Evolutionary conservation across 2,888 invertebrate species (phyloP).

Genomic region (Phalera bucephala): DNA sequence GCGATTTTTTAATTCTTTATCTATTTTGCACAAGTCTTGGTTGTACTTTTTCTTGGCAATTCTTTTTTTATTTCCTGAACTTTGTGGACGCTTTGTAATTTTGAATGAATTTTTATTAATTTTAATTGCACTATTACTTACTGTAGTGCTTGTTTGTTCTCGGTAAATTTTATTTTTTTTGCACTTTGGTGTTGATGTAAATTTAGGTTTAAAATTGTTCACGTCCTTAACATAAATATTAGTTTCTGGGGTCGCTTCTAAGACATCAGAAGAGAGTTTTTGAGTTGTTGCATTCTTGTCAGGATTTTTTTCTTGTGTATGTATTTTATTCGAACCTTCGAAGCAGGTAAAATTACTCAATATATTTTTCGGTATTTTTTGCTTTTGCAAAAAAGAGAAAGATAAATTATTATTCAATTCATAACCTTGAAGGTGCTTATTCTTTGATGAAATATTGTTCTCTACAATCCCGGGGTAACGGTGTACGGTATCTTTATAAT

Average conservation of each 20-base stretch:
- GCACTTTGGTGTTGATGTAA: slow-evolving; percentile 56
- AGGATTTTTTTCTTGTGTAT: slow-evolving; percentile 2
- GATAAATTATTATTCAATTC: slow-evolving; percentile 24
- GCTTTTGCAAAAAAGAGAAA: slow-evolving; percentile 36
- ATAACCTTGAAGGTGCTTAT: slow-evolving; percentile 5
- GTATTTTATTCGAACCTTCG: neutral
- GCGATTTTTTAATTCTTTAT: slow-evolving; percentile 34
- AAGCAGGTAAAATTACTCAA: too few species aligned
- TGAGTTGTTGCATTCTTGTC: slow-evolving; percentile 2
- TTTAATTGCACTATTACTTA: neutral
- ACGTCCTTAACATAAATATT: slow-evolving; percentile 1
- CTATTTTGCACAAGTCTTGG: slow-evolving; percentile 8
- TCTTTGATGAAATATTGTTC: slow-evolving; percentile 4
- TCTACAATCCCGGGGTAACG: neutral
- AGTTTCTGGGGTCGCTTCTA: neutral
- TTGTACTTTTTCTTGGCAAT: slow-evolving; percentile 2
- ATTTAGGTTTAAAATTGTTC: slow-evolving; percentile 43
- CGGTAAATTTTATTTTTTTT: neutral
- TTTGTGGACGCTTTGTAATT: neutral
- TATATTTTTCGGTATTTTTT: slow-evolving; percentile 4
- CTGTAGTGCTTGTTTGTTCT: neutral
- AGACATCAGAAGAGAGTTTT: neutral
- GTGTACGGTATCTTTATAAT: too few species aligned
- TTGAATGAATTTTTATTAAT: slow-evolving; percentile 1
- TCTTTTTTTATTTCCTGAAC: slow-evolving; percentile 5